Conservation (phyloP, 2,797 vertebrate genomes). For the Apodemus agrarius region DNA sequence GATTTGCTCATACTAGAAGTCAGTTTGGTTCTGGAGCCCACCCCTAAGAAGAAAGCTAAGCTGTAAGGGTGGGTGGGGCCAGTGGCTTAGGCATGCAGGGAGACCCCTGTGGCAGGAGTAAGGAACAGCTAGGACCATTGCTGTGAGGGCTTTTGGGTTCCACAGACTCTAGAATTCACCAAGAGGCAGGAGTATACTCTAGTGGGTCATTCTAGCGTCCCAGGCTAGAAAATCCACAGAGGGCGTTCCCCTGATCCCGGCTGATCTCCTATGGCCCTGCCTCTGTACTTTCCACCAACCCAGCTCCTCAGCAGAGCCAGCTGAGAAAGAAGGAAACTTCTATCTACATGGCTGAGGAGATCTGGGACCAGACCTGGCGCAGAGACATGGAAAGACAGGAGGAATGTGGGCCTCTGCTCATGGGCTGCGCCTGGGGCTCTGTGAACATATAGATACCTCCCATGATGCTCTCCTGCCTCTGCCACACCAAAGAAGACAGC, state of each 20-base stretch:
- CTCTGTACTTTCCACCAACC: neutral
- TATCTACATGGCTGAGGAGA: neutral
- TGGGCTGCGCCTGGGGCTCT: neutral
- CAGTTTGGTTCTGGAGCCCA: neutral
- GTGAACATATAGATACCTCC: neutral
- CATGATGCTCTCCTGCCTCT: neutral
- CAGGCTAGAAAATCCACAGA: neutral
- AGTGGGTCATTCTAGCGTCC: neutral
- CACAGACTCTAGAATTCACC: neutral
- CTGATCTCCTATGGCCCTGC: neutral
- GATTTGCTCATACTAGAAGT: neutral
- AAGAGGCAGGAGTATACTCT: neutral
- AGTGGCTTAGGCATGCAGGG: neutral
- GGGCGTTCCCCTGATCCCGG: too few relatives aligned
- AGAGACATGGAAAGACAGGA: neutral
- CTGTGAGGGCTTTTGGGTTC: neutral
- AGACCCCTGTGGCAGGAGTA: neutral
- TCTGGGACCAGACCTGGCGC: neutral
- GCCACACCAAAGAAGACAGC: neutral
- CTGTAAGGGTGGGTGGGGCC: neutral
- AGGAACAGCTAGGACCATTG: neutral
- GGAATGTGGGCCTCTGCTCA: neutral
- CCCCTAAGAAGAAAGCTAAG: neutral
- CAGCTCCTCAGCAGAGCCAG: neutral
- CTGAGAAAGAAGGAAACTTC: neutral